These are phyloP conservation scores for Mechanitis mazaeus DNA, from an alignment of 2,888 invertebrate species.

Conservation along the genomic window DNA sequence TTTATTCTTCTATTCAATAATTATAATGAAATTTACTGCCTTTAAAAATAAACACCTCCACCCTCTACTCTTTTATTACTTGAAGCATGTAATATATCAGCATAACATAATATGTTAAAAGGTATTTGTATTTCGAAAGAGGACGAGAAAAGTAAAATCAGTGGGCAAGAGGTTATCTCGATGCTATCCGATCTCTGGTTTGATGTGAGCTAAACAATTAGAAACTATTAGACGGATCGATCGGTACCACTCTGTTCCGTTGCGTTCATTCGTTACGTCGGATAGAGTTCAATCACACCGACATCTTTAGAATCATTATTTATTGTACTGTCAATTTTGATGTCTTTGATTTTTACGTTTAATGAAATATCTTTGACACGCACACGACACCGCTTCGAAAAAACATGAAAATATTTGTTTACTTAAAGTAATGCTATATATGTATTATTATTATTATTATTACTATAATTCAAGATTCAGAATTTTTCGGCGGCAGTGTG, in stretches of 20 bases:
- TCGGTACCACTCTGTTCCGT: slow-evolving; percentile 44
- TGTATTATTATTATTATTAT: too few species aligned
- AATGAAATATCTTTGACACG: too few species aligned
- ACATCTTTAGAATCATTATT: neutral
- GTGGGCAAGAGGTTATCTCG: slow-evolving; percentile 36
- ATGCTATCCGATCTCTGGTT: slow-evolving; percentile 37
- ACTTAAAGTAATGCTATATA: too few species aligned
- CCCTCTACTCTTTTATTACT: neutral
- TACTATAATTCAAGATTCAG: neutral
- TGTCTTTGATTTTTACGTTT: neutral
- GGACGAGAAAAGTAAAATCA: slow-evolving; percentile 25
- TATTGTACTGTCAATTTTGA: neutral
- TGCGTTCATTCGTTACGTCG: slow-evolving; percentile 18
- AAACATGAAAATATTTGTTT: too few species aligned
- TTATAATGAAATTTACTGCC: slow-evolving; percentile 34
- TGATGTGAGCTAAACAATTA: slow-evolving; percentile 67
- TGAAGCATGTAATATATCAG: neutral
- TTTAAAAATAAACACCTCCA: too few species aligned
- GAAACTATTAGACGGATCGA: slow-evolving; percentile 64
- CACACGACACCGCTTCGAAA: too few species aligned
- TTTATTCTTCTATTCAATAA: slow-evolving; percentile 28
- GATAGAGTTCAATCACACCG: slow-evolving; percentile 37
- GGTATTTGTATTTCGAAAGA: neutral
- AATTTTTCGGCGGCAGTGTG: neutral
- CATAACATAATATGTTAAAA: neutral